Conservation (phyloP, 2,797 vertebrate species). For the Cygnus olor region DNA sequence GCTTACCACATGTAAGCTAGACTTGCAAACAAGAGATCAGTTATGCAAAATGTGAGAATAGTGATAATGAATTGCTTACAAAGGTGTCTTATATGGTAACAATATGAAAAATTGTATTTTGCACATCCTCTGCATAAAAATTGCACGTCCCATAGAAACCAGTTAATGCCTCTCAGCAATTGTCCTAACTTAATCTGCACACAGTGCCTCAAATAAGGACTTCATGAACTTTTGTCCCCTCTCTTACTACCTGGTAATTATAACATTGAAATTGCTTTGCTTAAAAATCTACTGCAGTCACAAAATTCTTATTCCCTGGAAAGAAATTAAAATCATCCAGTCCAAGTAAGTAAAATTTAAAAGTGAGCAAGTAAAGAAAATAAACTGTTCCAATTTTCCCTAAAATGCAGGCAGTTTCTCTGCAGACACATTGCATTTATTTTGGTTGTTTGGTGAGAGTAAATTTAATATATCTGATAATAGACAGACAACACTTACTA, state of each 20-base stretch:
- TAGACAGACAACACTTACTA: neutral
- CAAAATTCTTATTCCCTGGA: neutral
- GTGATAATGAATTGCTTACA: neutral
- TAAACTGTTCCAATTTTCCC: neutral
- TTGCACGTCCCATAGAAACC: neutral
- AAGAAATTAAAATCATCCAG: neutral
- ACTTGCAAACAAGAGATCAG: neutral
- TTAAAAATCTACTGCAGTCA: neutral
- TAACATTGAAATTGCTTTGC: slow-evolving; percentile 6
- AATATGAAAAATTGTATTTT: slow-evolving; percentile 29
- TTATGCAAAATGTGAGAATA: slow-evolving; percentile 3
- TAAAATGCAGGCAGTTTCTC: neutral
- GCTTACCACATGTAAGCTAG: neutral
- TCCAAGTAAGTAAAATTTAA: neutral
- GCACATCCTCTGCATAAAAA: neutral
- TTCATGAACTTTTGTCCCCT: neutral
- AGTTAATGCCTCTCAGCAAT: neutral
- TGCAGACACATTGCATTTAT: neutral
- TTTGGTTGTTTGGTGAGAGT: neutral
- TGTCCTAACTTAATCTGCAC: neutral
- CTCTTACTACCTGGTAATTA: neutral
- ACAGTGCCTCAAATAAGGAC: neutral
- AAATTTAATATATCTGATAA: neutral
- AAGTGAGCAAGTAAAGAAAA: neutral
- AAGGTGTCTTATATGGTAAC: neutral